A percentile compares a stretch with the other conserved stretches of the same genome.
phyloP scores from a whole-genome alignment of 2,888 invertebrate genomes.

The Dendrolimus houi region DNA sequence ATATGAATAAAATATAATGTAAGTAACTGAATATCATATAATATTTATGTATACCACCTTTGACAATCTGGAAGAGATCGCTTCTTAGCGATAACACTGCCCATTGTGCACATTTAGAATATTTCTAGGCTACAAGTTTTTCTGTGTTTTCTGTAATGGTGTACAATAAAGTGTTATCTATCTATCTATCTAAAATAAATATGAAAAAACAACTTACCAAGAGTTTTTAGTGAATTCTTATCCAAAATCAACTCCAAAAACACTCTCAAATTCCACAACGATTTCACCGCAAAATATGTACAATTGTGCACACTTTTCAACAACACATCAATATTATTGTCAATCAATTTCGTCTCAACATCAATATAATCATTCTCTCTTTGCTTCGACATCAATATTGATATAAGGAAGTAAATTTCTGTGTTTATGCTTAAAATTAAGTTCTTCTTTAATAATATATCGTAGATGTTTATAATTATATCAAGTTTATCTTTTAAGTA shows the following conservation, averaged over 20 bases:
- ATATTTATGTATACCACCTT: too few relatives aligned
- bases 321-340: slow-evolving; percentile 36
- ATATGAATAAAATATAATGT: too few relatives aligned
- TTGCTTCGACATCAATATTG: slow-evolving; percentile 76
- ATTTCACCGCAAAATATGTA: slow-evolving; percentile 84
- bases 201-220: too few relatives aligned
- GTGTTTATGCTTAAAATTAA: slow-evolving; percentile 79
- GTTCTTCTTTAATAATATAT: slow-evolving; percentile 74
- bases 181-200: too few relatives aligned
- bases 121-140: too few relatives aligned
- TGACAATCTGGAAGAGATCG: too few relatives aligned
- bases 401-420: slow-evolving; percentile 82
- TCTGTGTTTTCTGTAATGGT: too few relatives aligned
- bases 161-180: too few relatives aligned
- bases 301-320: slow-evolving; percentile 79
- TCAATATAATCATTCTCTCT: slow-evolving; percentile 39
- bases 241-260: slow-evolving; percentile 77
- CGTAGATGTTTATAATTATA: slow-evolving; percentile 74
- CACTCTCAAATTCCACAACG: slow-evolving; percentile 77
- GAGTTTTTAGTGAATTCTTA: slow-evolving; percentile 77
- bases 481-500: slow-evolving; percentile 70
- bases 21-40: too few relatives aligned
- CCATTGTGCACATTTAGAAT: too few relatives aligned
- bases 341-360: slow-evolving; percentile 29
- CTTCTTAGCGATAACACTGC: too few relatives aligned